These are phyloP conservation scores for Kryphioiulus occultus DNA, from an alignment of 2,888 invertebrate genomes.

Conservation along the genomic window DNA sequence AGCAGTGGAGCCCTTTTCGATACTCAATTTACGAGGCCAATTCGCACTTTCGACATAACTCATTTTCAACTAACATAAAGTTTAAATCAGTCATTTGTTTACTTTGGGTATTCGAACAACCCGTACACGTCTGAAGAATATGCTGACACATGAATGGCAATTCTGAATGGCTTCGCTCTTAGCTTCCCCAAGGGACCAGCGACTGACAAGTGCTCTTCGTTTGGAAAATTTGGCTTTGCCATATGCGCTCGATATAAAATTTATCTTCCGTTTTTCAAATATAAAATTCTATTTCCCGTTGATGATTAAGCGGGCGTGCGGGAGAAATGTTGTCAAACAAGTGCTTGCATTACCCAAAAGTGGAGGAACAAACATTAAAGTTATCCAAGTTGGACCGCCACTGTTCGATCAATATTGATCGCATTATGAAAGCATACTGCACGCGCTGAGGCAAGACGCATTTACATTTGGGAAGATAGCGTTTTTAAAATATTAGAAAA, in stretches of 20 bases:
- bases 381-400: neutral
- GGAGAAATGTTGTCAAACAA: constrained; percentile 29
- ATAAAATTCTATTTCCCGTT: constrained; percentile 29
- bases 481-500: neutral
- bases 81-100: constrained; percentile 40
- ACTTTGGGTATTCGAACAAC: constrained; percentile 25
- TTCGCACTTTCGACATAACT: constrained; percentile 6
- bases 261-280: constrained; percentile 39
- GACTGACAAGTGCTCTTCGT: constrained; percentile 37
- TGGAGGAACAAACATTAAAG: constrained; percentile 33
- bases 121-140: constrained; percentile 27
- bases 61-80: constrained; percentile 26
- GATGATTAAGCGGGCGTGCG: constrained; percentile 2
- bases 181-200: neutral
- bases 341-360: constrained; percentile 8
- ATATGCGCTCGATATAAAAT: constrained; percentile 26
- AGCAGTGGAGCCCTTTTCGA: neutral
- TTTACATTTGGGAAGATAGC: neutral
- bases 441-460: neutral
- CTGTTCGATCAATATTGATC: neutral
- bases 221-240: constrained; percentile 30
- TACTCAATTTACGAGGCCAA: constrained; percentile 29
- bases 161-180: constrained; percentile 25
- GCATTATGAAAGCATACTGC: neutral
- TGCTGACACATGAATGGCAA: constrained; percentile 40